A percentile compares a stretch with the other conserved stretches of the same genome.
These are phyloP conservation scores for Arbacia lixula DNA, from an alignment of 53 echinoderm and acorn worm genomes.

Conservation along the genomic window DNA sequence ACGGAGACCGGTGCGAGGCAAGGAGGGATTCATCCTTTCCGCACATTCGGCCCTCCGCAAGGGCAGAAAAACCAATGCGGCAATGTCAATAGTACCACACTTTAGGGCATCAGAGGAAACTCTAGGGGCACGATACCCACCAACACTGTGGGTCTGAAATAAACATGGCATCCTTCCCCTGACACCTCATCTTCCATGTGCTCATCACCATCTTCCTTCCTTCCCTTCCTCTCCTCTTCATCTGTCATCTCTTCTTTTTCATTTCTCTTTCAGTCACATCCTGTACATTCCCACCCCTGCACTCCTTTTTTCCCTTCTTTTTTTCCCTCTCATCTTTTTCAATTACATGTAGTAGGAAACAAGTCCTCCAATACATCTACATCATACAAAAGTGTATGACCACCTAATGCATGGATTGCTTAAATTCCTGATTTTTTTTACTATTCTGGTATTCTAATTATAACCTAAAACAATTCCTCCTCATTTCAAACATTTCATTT, in stretches of 20 bases:
- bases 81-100: background rate
- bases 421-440: no score
- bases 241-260: background rate
- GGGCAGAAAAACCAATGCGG: background rate
- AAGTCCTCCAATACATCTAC: no score
- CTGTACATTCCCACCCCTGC: background rate
- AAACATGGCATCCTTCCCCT: background rate
- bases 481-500: no score
- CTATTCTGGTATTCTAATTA: no score
- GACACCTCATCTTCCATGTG: background rate
- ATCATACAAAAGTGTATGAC: no score
- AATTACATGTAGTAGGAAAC: no score
- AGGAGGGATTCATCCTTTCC: background rate
- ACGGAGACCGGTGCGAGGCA: constrained; percentile 2
- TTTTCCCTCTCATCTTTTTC: no score
- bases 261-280: background rate
- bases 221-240: background rate
- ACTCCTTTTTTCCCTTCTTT: no score
- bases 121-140: background rate
- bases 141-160: background rate
- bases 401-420: no score
- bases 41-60: background rate
- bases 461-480: no score
- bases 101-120: background rate
- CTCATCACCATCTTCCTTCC: background rate